Base-by-base conservation (phyloP, 1,140 invertebrate genomes). In the Neoseiulus cucumeris region DNA sequence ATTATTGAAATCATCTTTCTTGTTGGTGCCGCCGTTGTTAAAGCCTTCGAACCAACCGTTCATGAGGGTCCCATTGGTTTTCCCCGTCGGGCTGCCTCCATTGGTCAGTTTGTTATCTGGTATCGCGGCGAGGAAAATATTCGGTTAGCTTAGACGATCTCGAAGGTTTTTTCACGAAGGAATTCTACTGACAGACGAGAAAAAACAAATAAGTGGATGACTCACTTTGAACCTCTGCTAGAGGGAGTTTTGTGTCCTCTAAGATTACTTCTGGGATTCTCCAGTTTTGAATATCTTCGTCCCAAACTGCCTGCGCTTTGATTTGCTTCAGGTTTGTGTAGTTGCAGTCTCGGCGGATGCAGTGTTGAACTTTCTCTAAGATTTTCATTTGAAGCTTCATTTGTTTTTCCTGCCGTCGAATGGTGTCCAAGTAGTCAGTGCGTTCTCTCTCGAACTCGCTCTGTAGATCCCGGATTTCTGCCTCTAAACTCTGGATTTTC, bases 401-500 rank as follows among this genome's bases (percentile, higher is more conserved):
- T 70, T 86, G 82, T 70, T 82, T 81, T 51, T 88, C 84, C 72
- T 88, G 84, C 72, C 82, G 80, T 20, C 87, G 75, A 44, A 91
- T 88, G 1, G 87, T 87, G 73, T 91, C 88, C 45, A 91, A 75
- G 72, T 90, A 90, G 73, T 91, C 87, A 2, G 85, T 82, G 12
- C 87, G 74, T 72, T 91, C 87, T 65, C 82, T 79, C 76, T 91
- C 85, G 76, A 91, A 91, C 77, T 91, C 87, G 44, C 83, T 80
- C 69, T 89, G 86, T 1, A 91, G 75, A 75, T 91, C 87, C 20
- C 76, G 74, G 9, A 90, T 84, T 74, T 90, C 87, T 68, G 81
- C 76, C 71, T 87, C 83, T 59, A 86, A 72, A 25, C 80, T 74
- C 72, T 80, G 78, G 17, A 84, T 75, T 76, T 85, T 85, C 68